These are phyloP conservation scores for Caenorhabditis sulstoni DNA, from an alignment of 2,888 invertebrate species.

Conservation along the genomic window DNA sequence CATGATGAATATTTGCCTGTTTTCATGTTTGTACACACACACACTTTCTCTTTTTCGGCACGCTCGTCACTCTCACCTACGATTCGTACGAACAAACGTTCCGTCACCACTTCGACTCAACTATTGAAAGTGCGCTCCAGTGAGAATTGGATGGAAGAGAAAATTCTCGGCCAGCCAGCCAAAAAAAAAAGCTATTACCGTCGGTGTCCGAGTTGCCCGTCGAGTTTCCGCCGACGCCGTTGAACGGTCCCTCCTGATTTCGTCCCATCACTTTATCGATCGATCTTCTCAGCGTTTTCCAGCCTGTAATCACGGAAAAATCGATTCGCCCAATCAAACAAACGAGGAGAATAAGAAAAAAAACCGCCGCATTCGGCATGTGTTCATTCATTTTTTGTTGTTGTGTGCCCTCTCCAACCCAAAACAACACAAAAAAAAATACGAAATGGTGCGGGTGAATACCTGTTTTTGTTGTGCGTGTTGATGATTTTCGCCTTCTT, in stretches of 20 bases:
- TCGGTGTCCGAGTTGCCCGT: slow-evolving; percentile 21
- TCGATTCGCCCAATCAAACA: background rate
- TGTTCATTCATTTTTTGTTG: too few species aligned
- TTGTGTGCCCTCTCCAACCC: background rate
- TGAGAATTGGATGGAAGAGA: background rate
- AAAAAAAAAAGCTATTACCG: too few species aligned
- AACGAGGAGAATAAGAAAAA: too few species aligned
- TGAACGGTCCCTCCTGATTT: slow-evolving; percentile 49
- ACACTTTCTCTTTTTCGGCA: background rate
- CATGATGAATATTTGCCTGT: slow-evolving; percentile 50
- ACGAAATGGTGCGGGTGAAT: background rate
- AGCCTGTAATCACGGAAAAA: background rate
- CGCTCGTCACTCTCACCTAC: slow-evolving; percentile 1
- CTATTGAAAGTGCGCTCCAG: background rate
- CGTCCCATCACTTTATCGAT: slow-evolving; percentile 27
- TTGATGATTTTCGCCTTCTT: too few species aligned
- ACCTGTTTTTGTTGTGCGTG: too few species aligned
- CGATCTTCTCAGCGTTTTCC: slow-evolving; percentile 8
- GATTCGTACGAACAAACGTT: too few species aligned
- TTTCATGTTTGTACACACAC: slow-evolving; percentile 44
- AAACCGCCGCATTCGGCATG: too few species aligned
- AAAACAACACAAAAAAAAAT: slow-evolving; percentile 1
- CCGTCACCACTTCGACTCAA: too few species aligned
- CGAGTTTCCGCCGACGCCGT: slow-evolving; percentile 49
- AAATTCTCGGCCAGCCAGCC: background rate